Base-by-base conservation (phyloP, 1,140 invertebrate species). In the Physella acuta region DNA sequence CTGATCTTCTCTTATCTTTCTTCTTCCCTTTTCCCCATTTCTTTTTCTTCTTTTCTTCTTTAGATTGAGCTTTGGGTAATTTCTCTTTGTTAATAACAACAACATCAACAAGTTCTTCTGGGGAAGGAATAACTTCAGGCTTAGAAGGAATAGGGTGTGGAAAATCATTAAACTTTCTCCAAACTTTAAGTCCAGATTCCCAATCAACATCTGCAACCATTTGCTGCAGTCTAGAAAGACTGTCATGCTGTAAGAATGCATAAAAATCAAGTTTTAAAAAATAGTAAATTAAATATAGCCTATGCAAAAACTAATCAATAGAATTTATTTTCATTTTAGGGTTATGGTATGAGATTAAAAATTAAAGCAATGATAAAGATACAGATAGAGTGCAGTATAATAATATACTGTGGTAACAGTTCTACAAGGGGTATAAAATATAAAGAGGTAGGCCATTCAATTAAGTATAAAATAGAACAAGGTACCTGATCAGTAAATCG, bases 131-230 rank as follows among this genome's bases (percentile, higher is more conserved):
- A 26, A 56, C 61, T n/a, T 70, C 75, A 26, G 81, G 82, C 11
- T n/a, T 37, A 30, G 73, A 24, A 11, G 70, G 37, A n/a, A 84
- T 75, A 11, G 75, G 73, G 65, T 80, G 76, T 17, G 72, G 71
- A 74, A 87, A 89, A 24, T 74, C 59, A 52, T 77, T 83, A 11
- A 86, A 71, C 37, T 79, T 55, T 61, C 81, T 81, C 88, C 88
- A 89, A 14, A 83, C 82, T 44, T 78, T 72, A 1, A 89, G 71
- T 36, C 79, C 78, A 58, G 81, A 81, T 36, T 82, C 73, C 85
- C 88, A 88, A 71, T 87, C 77, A 11, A 86, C 72, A 44, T 79
- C 73, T 17, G 75, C 65, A 4, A 86, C 84, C 59, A 86, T 58
- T 39, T 83, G 58, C 74, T 80, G 77, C 2, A 88, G 70, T 30